A percentile compares a stretch with the other conserved stretches of the same genome.
These are phyloP conservation scores for Otis tarda DNA, from an alignment of 2,113 vertebrate genomes.

Conservation along the genomic window DNA sequence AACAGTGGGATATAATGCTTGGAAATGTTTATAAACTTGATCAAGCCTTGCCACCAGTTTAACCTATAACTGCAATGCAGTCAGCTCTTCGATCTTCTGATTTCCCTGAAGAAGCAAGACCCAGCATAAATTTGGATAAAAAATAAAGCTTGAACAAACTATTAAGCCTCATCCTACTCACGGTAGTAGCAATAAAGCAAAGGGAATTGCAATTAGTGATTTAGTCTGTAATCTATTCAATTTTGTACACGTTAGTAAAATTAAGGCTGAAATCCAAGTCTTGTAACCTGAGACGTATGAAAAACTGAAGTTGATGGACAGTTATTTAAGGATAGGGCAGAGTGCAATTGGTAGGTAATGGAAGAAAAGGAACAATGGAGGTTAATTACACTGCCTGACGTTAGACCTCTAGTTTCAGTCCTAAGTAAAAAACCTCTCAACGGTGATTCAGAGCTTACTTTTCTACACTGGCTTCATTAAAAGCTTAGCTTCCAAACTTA, in stretches of 20 bases:
- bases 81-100: neutral
- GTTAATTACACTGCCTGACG: neutral
- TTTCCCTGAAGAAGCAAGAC: neutral
- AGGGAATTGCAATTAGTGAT: neutral
- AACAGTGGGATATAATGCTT: neutral
- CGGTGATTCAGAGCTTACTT: neutral
- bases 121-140: neutral
- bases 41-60: neutral
- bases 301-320: neutral
- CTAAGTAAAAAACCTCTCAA: neutral
- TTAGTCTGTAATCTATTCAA: neutral
- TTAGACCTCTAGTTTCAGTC: neutral
- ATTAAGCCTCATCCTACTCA: neutral
- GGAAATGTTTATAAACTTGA: neutral
- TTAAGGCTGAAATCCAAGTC: neutral
- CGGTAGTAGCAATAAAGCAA: neutral
- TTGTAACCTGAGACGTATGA: neutral
- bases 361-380: neutral
- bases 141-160: neutral
- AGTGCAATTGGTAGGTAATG: neutral
- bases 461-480: neutral
- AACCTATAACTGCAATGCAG: neutral
- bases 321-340: neutral
- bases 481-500: neutral
- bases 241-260: neutral